phyloP scores from a whole-genome alignment of 2,113 vertebrate genomes.

The Podocnemis expansa region DNA sequence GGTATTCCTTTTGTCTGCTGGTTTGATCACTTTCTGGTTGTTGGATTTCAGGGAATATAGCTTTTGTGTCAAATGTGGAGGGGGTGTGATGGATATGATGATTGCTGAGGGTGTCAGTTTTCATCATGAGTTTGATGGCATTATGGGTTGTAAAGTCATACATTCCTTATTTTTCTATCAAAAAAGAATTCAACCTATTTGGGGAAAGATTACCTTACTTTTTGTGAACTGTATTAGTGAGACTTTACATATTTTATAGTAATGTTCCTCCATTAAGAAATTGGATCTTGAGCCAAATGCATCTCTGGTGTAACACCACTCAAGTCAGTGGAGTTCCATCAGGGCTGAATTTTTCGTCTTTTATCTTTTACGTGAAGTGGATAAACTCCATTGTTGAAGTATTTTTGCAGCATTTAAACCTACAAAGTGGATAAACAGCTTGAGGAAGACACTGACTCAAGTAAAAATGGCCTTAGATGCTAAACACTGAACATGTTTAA shows the following conservation, averaged over 20 bases:
- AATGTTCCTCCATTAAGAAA: not conserved
- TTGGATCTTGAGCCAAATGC: not conserved
- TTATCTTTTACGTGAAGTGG: not conserved
- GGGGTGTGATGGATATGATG: not conserved
- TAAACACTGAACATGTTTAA: not conserved
- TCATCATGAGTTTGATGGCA: not conserved
- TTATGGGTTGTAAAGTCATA: not conserved
- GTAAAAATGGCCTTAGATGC: constrained; percentile 5
- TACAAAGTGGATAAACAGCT: not conserved
- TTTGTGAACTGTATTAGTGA: too few species aligned
- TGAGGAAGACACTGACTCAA: not conserved
- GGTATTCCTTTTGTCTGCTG: not conserved
- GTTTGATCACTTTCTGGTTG: not conserved
- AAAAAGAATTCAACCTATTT: not conserved
- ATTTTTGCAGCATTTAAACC: not conserved
- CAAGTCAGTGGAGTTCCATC: not conserved
- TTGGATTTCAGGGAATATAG: not conserved
- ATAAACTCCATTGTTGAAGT: constrained; percentile 10
- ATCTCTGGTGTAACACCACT: not conserved
- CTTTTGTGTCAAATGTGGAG: not conserved
- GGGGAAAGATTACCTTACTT: not conserved
- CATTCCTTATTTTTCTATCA: not conserved
- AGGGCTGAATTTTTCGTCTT: not conserved
- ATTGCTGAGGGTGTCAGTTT: not conserved
- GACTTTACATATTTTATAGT: too few species aligned